Conservation (phyloP, 2,888 invertebrate genomes). For the Drosophila pegasa region DNA sequence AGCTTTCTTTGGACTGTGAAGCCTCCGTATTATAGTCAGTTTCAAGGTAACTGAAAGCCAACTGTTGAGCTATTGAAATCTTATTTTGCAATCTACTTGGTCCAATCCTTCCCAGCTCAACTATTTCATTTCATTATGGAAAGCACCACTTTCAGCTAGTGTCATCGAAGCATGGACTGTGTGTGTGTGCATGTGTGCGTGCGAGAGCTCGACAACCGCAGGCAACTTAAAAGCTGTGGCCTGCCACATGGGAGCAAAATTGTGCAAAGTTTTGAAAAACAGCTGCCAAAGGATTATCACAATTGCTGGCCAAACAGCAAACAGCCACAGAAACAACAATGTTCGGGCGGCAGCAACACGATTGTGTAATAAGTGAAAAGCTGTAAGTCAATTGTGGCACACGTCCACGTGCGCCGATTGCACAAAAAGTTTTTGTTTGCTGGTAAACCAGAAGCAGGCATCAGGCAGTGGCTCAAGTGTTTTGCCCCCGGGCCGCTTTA, state of each 20-base stretch:
- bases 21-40: background rate
- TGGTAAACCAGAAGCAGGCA: constrained; percentile 29
- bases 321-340: constrained; percentile 11
- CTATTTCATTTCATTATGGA: constrained; percentile 8
- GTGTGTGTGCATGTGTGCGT: constrained; percentile 2
- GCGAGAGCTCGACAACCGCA: background rate
- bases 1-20: background rate
- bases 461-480: constrained; percentile 11
- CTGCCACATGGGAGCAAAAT: constrained; percentile 38
- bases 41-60: too few relatives aligned
- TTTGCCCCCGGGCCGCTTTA: constrained; percentile 22
- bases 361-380: constrained; percentile 48
- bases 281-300: constrained; percentile 51
- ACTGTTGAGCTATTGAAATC: background rate
- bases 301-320: constrained; percentile 48
- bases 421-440: constrained; percentile 48
- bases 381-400: constrained; percentile 70
- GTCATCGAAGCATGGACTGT: constrained; percentile 6
- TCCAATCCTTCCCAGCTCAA: background rate
- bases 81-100: background rate
- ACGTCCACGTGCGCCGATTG: constrained; percentile 46
- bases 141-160: constrained; percentile 15
- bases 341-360: constrained; percentile 15
- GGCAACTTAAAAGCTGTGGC: constrained; percentile 32
- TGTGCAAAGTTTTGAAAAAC: constrained; percentile 29